Percentiles rank a stretch among this genome's conserved stretches.
Evolutionary conservation across 2,797 vertebrate genomes (phyloP).

Genomic region (Ambastaia sidthimunki): DNA sequence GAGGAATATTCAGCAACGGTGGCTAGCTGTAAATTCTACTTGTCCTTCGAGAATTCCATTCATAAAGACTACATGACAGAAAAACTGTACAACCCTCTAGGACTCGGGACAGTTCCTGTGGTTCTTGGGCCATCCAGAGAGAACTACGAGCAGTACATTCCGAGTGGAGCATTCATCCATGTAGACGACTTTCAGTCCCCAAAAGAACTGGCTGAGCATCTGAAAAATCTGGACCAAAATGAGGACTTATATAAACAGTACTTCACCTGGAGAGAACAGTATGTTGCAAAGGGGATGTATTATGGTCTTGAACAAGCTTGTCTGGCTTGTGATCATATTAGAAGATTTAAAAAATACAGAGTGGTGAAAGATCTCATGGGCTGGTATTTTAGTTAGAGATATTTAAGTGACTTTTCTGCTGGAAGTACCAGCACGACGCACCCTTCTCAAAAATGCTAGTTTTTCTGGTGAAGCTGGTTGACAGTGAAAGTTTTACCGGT

Average conservation of each 20-base stretch:
- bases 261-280: constrained; percentile 11
- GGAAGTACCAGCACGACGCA: too few species aligned
- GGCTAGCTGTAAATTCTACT: constrained; percentile 25
- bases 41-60: constrained; percentile 36
- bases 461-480: too few species aligned
- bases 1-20: neutral
- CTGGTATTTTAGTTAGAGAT: neutral
- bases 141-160: constrained; percentile 20
- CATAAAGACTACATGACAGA: constrained; percentile 21
- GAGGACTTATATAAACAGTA: neutral
- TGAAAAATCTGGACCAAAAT: neutral
- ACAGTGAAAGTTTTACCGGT: too few species aligned
- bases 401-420: neutral
- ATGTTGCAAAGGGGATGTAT: accelerated
- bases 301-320: constrained; percentile 2
- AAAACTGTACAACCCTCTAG: constrained; percentile 12
- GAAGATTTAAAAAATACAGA: neutral
- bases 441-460: too few species aligned
- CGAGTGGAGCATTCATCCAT: constrained; percentile 18
- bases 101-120: neutral
- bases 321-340: neutral
- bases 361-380: constrained; percentile 16
- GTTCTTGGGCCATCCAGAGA: constrained; percentile 8
- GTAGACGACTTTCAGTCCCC: constrained; percentile 17
- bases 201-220: constrained; percentile 8